These are phyloP conservation scores for Diabrotica balteata DNA, from an alignment of 2,888 invertebrate species.

Conservation along the genomic window DNA sequence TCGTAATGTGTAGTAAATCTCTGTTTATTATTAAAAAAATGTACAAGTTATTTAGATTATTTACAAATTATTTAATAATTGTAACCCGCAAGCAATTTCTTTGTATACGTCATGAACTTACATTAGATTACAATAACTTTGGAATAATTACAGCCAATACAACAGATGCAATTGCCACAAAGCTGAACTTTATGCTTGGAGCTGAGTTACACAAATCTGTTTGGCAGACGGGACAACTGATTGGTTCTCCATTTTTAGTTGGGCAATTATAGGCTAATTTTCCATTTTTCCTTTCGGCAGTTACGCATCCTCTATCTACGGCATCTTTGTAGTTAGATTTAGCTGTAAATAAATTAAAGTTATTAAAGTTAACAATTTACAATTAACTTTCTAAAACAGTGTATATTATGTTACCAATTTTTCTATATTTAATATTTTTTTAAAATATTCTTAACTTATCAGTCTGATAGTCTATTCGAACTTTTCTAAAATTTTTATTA, in stretches of 20 bases:
- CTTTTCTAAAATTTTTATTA: too few species aligned
- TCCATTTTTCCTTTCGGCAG: constrained; percentile 28
- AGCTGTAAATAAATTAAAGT: constrained; percentile 23
- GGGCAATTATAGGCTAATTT: constrained; percentile 31
- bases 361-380: too few species aligned
- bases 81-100: neutral
- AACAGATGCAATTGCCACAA: constrained; percentile 29
- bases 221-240: constrained; percentile 30
- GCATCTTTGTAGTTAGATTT: constrained; percentile 23
- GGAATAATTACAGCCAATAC: constrained; percentile 27
- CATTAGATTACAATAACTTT: constrained; percentile 25
- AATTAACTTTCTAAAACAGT: too few species aligned
- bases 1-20: too few species aligned
- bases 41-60: too few species aligned
- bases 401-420: too few species aligned
- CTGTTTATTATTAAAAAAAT: too few species aligned
- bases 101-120: neutral
- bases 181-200: constrained; percentile 26
- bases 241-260: constrained; percentile 25
- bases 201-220: constrained; percentile 36
- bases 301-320: constrained; percentile 28
- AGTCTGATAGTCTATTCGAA: too few species aligned
- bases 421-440: too few species aligned
- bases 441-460: too few species aligned
- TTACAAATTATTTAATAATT: neutral